phyloP scores from a whole-genome alignment of 2,888 invertebrate genomes.

The Cordilura impudica region DNA sequence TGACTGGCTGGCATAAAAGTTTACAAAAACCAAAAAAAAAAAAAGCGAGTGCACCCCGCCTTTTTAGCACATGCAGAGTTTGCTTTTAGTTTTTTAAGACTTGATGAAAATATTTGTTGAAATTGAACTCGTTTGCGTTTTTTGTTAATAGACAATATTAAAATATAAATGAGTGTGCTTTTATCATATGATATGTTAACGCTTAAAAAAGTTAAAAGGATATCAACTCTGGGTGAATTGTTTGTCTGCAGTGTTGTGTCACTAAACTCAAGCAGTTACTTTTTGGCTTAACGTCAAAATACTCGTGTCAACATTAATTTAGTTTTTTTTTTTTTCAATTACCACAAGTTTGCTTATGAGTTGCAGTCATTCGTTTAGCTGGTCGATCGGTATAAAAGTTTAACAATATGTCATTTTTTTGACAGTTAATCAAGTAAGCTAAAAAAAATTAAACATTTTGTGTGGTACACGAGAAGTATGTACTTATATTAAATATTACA shows the following conservation, averaged over 20 bases:
- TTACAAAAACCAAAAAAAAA: not conserved
- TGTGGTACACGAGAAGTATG: conserved; percentile 36
- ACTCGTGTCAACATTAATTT: not conserved
- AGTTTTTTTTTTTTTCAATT: not conserved
- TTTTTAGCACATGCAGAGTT: conserved; percentile 43
- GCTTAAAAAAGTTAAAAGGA: conserved; percentile 23
- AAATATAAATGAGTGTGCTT: conserved; percentile 40
- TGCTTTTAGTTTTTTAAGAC: conserved; percentile 29
- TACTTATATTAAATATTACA: not conserved
- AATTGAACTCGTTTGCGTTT: conserved; percentile 36
- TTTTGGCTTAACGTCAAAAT: not conserved
- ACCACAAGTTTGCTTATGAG: conserved; percentile 1
- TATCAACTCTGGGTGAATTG: conserved; percentile 2
- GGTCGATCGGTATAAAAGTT: not conserved
- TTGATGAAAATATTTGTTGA: conserved; percentile 41
- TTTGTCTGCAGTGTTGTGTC: not conserved
- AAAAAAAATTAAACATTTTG: conserved; percentile 8
- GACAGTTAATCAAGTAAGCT: conserved; percentile 45
- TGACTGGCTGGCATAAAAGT: no score
- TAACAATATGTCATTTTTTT: conserved; percentile 50
- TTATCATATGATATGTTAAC: conserved; percentile 44
- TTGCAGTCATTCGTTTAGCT: not conserved
- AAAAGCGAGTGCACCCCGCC: not conserved
- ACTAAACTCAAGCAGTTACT: not conserved
- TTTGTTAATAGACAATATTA: conserved; percentile 36